phyloP scores from a whole-genome alignment of 2,888 invertebrate species.

The Heliconius sara region DNA sequence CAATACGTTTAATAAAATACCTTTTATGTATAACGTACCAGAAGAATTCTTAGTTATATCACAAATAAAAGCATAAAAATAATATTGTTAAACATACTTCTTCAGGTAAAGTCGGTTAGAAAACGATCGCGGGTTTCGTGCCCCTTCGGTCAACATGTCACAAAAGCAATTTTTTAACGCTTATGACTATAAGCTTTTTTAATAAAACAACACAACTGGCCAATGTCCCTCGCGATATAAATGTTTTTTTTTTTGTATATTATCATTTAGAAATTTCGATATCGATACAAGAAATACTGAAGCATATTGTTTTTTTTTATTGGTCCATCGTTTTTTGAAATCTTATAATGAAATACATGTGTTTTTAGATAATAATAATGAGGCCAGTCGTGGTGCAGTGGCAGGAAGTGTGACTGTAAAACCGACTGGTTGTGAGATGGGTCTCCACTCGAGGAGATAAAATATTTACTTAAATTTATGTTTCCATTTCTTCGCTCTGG shows the following conservation, averaged over 20 bases:
- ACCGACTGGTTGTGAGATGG: too few relatives aligned
- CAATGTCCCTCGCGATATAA: constrained; percentile 53
- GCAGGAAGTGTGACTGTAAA: too few relatives aligned
- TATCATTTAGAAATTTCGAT: constrained; percentile 53
- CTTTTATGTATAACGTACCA: too few relatives aligned
- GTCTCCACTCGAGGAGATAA: too few relatives aligned
- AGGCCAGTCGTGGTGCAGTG: too few relatives aligned
- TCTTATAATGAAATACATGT: too few relatives aligned
- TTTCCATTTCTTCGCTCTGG: too few relatives aligned
- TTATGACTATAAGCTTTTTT: constrained; percentile 70
- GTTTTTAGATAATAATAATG: too few relatives aligned
- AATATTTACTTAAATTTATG: too few relatives aligned
- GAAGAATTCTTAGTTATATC: too few relatives aligned
- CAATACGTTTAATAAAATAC: too few relatives aligned
- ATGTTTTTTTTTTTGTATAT: constrained; percentile 47
- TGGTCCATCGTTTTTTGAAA: constrained; percentile 54
- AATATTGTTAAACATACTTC: not conserved
- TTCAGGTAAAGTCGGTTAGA: not conserved
- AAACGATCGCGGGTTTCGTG: constrained; percentile 49
- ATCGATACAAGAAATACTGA: constrained; percentile 64
- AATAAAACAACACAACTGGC: constrained; percentile 68
- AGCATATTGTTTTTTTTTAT: constrained; percentile 83
- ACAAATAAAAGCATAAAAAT: too few relatives aligned
- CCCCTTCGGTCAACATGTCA: constrained; percentile 68
- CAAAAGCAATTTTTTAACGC: constrained; percentile 72